Base-by-base conservation (phyloP, 2,888 invertebrate species). In the Gymnocheta viridis region DNA sequence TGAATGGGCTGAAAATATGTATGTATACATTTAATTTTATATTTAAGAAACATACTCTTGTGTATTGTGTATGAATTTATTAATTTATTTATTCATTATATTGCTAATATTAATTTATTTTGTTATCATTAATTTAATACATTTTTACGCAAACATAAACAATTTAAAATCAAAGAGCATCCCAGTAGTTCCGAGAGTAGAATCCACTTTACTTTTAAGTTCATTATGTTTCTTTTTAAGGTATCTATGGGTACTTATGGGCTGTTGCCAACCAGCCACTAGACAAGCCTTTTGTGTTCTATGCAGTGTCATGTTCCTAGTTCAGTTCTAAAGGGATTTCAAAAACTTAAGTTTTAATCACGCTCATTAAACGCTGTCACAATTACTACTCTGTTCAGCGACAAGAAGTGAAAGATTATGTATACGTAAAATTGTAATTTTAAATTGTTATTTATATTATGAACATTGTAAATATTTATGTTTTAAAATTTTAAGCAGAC, bases 41-140 rank as follows among this genome's bases (percentile, higher is more conserved):
- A 35, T 74, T 27, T 51, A 41, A 10, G 22, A 80, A 66, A 66
- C 12, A 41, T 66, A 17, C 47, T 19, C n/a, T 38, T 35, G 58
- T 67, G 69, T 44, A 24, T 62, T 78, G 7, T 17, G 29, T 2
- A 44, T 4, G 44, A 29, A 62, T 76, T 77, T 41, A 66, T 54
- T 82, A 60, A 82, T 73, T 67, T 78, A 67, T 62, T 77, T 56
- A 73, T 78, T 72, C 54, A 72, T 60, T 67, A 54, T 54, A 51
- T 70, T 78, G 78, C 54, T 78, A 72, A 73, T 73, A 73, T 49
- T 41, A 73, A 54, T 78, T 77, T 78, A 77, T 54, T 62, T 62
- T 70, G 69, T 41, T 35, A 67, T 32, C 27, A 77, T 58, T 67
- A 58, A 69, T 49, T 49, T 49, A 35, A 60, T 27, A 58, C 14